Percentiles rank a stretch among this genome's conserved stretches.
Evolutionary conservation across 2,888 invertebrate genomes (phyloP).

Genomic region (Catocala nupta): DNA sequence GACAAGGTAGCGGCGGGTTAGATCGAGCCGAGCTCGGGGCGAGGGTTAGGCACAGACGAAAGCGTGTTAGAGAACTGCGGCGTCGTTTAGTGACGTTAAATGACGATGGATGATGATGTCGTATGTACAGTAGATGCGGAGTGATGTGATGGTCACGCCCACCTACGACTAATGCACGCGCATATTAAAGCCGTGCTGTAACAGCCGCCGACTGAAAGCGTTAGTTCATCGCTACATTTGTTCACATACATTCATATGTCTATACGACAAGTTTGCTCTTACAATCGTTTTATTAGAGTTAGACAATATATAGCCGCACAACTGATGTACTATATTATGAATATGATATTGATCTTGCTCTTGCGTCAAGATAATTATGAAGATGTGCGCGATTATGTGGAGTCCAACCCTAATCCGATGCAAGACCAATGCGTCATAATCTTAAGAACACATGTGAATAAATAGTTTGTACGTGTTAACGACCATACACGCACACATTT

Average conservation of each 20-base stretch:
- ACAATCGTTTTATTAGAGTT: conserved; percentile 9
- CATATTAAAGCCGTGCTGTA: conserved; percentile 74
- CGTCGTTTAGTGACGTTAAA: conserved; percentile 58
- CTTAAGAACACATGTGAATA: conserved; percentile 61
- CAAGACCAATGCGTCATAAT: conserved; percentile 19
- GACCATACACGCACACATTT: conserved; percentile 77
- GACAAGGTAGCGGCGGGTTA: conserved; percentile 65
- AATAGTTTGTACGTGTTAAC: conserved; percentile 57
- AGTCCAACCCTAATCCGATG: not conserved
- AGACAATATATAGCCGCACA: too few species aligned
- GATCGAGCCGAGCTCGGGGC: conserved; percentile 23
- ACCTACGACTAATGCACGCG: conserved; percentile 60
- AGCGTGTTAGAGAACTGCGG: conserved; percentile 72
- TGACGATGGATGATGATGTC: conserved; percentile 60
- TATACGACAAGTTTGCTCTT: conserved; percentile 24
- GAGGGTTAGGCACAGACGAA: conserved; percentile 57
- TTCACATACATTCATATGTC: conserved; percentile 54
- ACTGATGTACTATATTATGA: too few species aligned
- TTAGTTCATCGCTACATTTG: conserved; percentile 69
- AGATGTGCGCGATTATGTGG: too few species aligned
- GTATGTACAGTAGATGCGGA: conserved; percentile 59
- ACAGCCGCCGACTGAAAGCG: conserved; percentile 74
- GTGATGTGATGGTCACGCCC: conserved; percentile 34
- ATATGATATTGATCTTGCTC: too few species aligned
- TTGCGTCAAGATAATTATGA: too few species aligned